Percentiles rank a stretch among this genome's conserved stretches.
Evolutionary conservation across 1,140 invertebrate genomes (phyloP).

Genomic region (Aphidius ervi): DNA sequence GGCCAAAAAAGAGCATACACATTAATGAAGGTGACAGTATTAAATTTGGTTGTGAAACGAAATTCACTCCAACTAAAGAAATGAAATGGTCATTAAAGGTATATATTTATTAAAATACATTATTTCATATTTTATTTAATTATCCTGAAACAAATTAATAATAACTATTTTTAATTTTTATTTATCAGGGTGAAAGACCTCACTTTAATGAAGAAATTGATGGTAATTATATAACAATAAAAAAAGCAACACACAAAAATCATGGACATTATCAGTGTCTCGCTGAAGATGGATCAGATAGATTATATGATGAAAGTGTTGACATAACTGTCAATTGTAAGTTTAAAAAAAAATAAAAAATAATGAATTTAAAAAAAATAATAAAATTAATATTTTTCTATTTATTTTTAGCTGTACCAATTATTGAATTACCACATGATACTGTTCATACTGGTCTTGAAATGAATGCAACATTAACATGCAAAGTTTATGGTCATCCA

Average conservation of each 20-base stretch:
- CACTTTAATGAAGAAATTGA: conserved; percentile 5
- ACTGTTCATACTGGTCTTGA: conserved; percentile 50
- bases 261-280: conserved; percentile 39
- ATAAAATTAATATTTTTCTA: conserved; percentile 13
- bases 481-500: conserved; percentile 53
- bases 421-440: conserved; percentile 46
- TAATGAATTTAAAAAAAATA: conserved; percentile 2
- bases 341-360: conserved; percentile 12
- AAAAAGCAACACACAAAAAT: conserved; percentile 33
- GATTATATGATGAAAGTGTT: conserved; percentile 29
- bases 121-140: too few relatives aligned
- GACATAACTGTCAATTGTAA: conserved; percentile 37
- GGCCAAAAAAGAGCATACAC: conserved; percentile 25
- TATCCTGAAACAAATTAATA: too few relatives aligned
- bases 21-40: conserved; percentile 22
- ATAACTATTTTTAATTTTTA: conserved; percentile 15
- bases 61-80: conserved; percentile 12
- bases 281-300: conserved; percentile 27
- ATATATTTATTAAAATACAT: conserved; percentile 10
- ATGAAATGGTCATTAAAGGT: conserved; percentile 42
- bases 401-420: conserved; percentile 45
- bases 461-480: conserved; percentile 50
- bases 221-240: conserved; percentile 31
- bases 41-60: conserved; percentile 29
- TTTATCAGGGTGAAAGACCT: background rate